phyloP scores from a whole-genome alignment of 2,113 vertebrate genomes.

The Gobius niger region DNA sequence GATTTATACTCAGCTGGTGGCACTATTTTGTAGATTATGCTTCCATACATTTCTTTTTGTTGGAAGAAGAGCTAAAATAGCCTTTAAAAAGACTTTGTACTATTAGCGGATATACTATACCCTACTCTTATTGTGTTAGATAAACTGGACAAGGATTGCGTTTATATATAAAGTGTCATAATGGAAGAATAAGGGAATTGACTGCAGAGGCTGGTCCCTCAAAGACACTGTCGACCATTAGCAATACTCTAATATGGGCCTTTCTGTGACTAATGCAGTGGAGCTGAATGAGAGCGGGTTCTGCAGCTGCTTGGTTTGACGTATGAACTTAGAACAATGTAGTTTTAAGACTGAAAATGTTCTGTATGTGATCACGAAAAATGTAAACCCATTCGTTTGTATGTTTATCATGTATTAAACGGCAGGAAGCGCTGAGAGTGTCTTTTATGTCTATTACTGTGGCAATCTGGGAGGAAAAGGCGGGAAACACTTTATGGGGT shows the following conservation, averaged over 20 bases:
- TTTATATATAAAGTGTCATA: conserved; percentile 30
- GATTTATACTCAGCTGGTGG: too few species aligned
- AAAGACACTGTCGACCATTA: conserved; percentile 23
- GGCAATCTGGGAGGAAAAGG: too few species aligned
- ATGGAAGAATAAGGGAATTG: conserved; percentile 13
- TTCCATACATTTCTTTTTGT: too few species aligned
- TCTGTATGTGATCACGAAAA: conserved; percentile 14
- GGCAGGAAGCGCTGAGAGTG: conserved; percentile 25
- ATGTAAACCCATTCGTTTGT: conserved; percentile 49
- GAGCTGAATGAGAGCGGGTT: not conserved
- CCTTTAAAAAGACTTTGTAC: too few species aligned
- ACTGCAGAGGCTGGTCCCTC: conserved; percentile 69
- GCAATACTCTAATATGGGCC: too few species aligned
- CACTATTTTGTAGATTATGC: too few species aligned
- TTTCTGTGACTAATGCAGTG: not conserved
- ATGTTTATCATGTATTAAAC: conserved; percentile 57
- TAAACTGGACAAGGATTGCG: too few species aligned
- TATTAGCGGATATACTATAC: too few species aligned
- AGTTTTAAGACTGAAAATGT: not conserved
- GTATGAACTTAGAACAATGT: not conserved
- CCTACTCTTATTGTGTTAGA: too few species aligned
- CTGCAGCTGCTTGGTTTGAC: not conserved
- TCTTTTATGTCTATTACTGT: conserved; percentile 11
- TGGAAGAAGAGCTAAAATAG: too few species aligned
- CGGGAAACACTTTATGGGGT: too few species aligned